These are phyloP conservation scores for Nothobranchius furzeri DNA, from an alignment of 2,113 vertebrate species.

Conservation along the genomic window DNA sequence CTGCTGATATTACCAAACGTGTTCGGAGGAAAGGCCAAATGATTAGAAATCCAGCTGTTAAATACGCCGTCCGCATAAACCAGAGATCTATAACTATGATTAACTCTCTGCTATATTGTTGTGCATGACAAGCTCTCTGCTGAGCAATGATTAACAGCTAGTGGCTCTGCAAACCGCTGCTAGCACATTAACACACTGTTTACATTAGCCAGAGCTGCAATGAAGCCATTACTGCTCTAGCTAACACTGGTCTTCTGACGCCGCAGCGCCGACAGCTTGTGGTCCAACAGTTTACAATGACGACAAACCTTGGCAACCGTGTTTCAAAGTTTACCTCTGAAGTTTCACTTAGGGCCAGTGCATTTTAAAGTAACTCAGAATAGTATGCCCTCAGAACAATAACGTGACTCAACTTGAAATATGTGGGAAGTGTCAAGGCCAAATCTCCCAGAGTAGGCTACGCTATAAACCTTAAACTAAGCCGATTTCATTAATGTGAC, in stretches of 20 bases:
- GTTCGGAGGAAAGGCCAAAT: constrained; percentile 52
- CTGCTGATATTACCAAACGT: constrained; percentile 31
- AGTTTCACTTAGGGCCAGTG: constrained; percentile 44
- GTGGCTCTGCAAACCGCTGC: constrained; percentile 70
- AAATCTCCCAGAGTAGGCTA: constrained; percentile 72
- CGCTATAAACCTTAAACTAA: constrained; percentile 74
- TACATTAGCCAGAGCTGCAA: constrained; percentile 60
- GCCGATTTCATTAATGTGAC: constrained; percentile 78
- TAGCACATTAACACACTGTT: constrained; percentile 71
- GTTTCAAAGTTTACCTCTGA: constrained; percentile 40
- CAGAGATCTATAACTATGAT: constrained; percentile 62
- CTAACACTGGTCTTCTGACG: constrained; percentile 44
- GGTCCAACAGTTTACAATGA: constrained; percentile 38
- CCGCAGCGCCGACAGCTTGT: constrained; percentile 33
- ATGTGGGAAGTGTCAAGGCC: constrained; percentile 72
- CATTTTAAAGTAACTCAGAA: constrained; percentile 49
- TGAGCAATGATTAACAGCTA: constrained; percentile 82
- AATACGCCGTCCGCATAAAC: constrained; percentile 61
- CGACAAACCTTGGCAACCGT: constrained; percentile 46
- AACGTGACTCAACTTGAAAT: constrained; percentile 66
- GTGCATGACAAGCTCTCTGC: constrained; percentile 64
- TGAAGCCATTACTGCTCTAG: constrained; percentile 54
- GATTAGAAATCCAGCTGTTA: constrained; percentile 67
- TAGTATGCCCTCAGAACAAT: constrained; percentile 49
- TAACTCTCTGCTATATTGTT: constrained; percentile 65